Conservation (phyloP, 2,888 invertebrate species). For the Amorpha juglandis region DNA sequence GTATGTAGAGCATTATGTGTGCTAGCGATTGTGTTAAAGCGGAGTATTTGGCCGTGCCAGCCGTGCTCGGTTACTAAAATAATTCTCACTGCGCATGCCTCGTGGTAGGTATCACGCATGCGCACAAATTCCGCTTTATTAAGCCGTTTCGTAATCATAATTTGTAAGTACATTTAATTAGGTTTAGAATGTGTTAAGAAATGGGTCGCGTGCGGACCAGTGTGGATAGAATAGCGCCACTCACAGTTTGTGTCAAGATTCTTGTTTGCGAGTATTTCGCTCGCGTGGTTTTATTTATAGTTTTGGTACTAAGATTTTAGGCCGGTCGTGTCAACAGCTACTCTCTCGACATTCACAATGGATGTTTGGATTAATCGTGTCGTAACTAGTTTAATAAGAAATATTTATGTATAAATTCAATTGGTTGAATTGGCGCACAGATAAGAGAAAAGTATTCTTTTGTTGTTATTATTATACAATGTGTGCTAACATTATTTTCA, state of each 20-base stretch:
- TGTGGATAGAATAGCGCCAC: conserved; percentile 12
- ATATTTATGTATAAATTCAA: neutral
- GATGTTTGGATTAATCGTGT: neutral
- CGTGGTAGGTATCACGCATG: conserved; percentile 7
- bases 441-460: neutral
- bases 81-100: conserved; percentile 8
- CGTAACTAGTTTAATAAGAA: neutral
- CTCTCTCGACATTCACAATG: neutral
- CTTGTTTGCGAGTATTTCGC: neutral
- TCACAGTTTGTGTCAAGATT: conserved; percentile 1
- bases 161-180: conserved; percentile 13
- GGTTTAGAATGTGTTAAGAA: conserved; percentile 15
- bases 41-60: neutral
- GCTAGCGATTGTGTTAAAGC: neutral
- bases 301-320: neutral
- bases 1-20: neutral
- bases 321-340: neutral
- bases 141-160: conserved; percentile 12
- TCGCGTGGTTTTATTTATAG: conserved; percentile 11
- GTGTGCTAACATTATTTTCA: neutral
- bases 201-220: conserved; percentile 29
- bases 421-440: neutral
- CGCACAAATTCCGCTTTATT: conserved; percentile 1
- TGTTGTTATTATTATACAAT: neutral
- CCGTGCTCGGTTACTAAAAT: conserved; percentile 13